Evolutionary conservation across 2,888 invertebrate genomes (phyloP), one percentile per base, ranked within the genome.

Genomic region (Drosophila cognata): DNA sequence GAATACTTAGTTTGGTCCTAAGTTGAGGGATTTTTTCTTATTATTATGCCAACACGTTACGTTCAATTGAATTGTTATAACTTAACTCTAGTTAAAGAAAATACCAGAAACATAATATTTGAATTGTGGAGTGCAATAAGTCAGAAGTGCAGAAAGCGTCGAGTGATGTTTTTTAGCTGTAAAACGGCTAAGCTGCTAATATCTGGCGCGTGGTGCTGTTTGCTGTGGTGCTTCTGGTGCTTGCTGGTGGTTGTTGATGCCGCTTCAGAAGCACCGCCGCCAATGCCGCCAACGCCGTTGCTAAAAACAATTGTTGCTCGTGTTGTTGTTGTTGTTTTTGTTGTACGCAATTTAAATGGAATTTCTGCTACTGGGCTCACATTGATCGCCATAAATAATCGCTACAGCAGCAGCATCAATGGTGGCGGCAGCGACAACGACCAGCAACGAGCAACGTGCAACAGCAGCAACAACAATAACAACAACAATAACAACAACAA

Each of bases 311-410:
- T 71, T 77, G 77, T 82, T 79, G 77, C 63, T 68, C 71, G 55
- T 77, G 62, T 60, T 77, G 74, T 38, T 79, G 69, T 50, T 75
- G 63, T 35, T 73, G 59, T 29, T 71, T 74, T 67, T 78, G 74
- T 57, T 76, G 82, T 84, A 88, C 88, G 88, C 88, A 88, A 88
- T 88, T 84, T 88, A 86, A 86, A 84, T 88, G 87, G 87, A 88
- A 88, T 88, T 88, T 82, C 76, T 75, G 86, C 88, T 79, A 83
- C 85, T 83, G 85, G 85, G 83, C 85, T 77, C 77, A 82, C 80
- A 72, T 75, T 85, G 83, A 88, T 84, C 82, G 87, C 87, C 83
- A 86, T 86, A 86, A 86, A 86, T 86, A 86, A 86, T 86, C 84
- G 79, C 77, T 69, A 80, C 74, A 72, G 81, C 73, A 63, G 55